A percentile compares a stretch with the other conserved stretches of the same genome.
Evolutionary conservation across 2,797 vertebrate genomes (phyloP).

Genomic region (Phyllotis vaccarum): DNA sequence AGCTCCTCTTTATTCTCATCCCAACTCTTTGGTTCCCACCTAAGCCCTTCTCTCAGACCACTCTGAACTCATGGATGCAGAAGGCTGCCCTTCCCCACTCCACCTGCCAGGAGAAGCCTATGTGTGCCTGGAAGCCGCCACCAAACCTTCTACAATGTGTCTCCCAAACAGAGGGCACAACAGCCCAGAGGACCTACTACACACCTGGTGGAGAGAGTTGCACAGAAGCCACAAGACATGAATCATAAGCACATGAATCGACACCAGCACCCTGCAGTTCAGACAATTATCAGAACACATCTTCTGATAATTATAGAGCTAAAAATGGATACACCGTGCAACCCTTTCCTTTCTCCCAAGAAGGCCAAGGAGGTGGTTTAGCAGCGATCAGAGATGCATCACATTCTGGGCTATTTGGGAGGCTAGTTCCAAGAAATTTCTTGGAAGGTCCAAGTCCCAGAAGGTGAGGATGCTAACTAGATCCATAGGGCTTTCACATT

Average conservation of each 20-base stretch:
- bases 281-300: constrained; percentile 66
- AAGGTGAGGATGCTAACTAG: constrained; percentile 22
- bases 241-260: constrained; percentile 33
- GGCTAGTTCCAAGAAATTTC: constrained; percentile 68
- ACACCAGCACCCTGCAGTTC: constrained; percentile 57
- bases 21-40: background rate
- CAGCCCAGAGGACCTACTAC: rapidly evolving
- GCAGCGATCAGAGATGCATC: constrained; percentile 46
- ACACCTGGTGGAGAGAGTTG: rapidly evolving
- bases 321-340: constrained; percentile 62
- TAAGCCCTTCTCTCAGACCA: background rate
- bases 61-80: background rate
- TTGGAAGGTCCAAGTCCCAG: constrained; percentile 73
- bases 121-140: background rate
- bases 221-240: background rate
- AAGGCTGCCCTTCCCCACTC: background rate
- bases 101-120: rapidly evolving
- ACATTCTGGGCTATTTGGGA: constrained; percentile 23
- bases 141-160: rapidly evolving
- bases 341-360: constrained; percentile 53
- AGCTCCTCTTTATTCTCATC: background rate
- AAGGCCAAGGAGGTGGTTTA: constrained; percentile 73
- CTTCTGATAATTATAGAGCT: constrained; percentile 73
- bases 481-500: background rate
- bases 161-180: background rate